Evolutionary conservation across 2,797 vertebrate species (phyloP), one percentile per base, ranked within the genome.

Genomic region (Chelmon rostratus): DNA sequence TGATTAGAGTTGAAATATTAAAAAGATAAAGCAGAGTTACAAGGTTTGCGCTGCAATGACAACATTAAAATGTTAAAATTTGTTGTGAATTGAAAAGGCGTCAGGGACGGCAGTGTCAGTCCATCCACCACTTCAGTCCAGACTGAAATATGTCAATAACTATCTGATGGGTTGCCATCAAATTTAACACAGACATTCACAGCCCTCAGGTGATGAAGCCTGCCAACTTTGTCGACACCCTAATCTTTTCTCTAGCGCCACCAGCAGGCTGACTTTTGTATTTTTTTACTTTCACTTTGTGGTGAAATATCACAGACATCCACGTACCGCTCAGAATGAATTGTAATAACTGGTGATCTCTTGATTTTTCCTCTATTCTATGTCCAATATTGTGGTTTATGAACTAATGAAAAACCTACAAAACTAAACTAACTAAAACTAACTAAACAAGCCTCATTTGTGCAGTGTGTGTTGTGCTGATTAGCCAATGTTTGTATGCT

Each of bases 71-170:
- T 47, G 3, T 42, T 58, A 33, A 4, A 0, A 46, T 58, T 58
- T 42, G 28, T 63, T 69, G 40, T 38, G 3, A 61, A 49, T 18
- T 66, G 16, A 64, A 70, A 49, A 38, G 44, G 25, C 42, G 42
- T 1, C 50, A 57, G 25, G 42, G 23, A 42, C 8, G n/a, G 18
- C 5, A 33, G 3, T 1, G 12, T 35, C 9, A 2, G 4, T 64
- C 31, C 3, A 5, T 37, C 28, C 47, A 33, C 47, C 12, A 19
- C 25, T 44, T 33, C 44, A 25, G 25, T 42, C 25, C 42, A n/a
- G 19, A 21, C 52, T 15, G 42, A 64, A 58, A 19, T 18, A 49
- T 46, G 6, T 11, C 15, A 31, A 18, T 8, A 64, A 33, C 28
- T 66, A 16, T 42, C 54, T 12, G 12, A 62, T 19, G 1, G 49